Base-by-base conservation (phyloP, 1,140 invertebrate species). In the Saxidomus purpurata region DNA sequence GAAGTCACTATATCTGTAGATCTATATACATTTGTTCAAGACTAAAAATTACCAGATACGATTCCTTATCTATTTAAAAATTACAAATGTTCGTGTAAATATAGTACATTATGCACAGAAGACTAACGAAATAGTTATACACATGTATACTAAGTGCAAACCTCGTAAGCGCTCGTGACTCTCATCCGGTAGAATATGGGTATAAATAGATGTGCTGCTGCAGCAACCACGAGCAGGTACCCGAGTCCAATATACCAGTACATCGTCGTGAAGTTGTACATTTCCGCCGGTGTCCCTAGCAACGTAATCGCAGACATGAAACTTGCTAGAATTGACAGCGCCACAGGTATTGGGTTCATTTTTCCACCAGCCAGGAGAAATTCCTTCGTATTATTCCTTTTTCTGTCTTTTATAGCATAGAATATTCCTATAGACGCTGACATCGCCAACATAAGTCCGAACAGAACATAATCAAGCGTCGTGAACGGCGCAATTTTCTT, bases 251-350 rank as follows among this genome's bases (percentile, higher is more conserved):
- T 91, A 84, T 91, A 93, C 28, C 89, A 71, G 55, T 93, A 94
- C 90, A 93, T 91, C 8, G 91, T 90, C 15, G 92, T 93, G 47
- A 89, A 93, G 9, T 88, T 82, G 82, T 95, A 95, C 77, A 94
- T 92, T 89, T 95, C 94, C 8, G 90, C 84, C 38, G 94, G 92
- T 9, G 91, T 92, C 6, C 98, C 98, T 31, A 99, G 96, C 4
- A 99, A 95, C 0, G 98, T 98, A 19, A 99, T 97, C 15, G 98
- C 98, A 0, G 98, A 99, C 98, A 99, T 98, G 93, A 99, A 99
- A 43, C 98, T 98, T 96, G 95, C 92, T 59, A 95, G 83, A 79
- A 94, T 82, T 25, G 93, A 94, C 76, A 95, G 71, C 0, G 94
- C 90, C 59, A 94, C 94, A 0, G 94, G 94, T 0, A 93, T 31